These are phyloP conservation scores for Pollenia griseotomentosa DNA, from an alignment of 2,888 invertebrate genomes.

Conservation along the genomic window DNA sequence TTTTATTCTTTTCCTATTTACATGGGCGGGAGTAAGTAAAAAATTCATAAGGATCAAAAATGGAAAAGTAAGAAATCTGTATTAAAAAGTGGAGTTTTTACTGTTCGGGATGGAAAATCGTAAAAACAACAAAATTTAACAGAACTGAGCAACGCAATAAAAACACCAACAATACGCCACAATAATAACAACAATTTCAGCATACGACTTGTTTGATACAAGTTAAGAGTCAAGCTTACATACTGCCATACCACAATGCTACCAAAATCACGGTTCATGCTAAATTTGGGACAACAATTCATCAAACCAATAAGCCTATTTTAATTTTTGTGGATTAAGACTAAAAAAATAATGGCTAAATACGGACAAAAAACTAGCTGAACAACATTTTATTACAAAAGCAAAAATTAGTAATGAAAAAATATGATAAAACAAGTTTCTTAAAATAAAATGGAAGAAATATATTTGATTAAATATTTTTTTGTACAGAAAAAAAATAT, in stretches of 20 bases:
- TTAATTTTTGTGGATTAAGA: no score
- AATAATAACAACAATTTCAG: constrained; percentile 55
- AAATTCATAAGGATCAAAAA: constrained; percentile 53
- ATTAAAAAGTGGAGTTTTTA: constrained; percentile 9
- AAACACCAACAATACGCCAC: constrained; percentile 62
- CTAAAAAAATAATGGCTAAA: no score
- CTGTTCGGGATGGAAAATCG: constrained; percentile 3
- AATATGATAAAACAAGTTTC: no score
- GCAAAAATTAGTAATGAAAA: no score
- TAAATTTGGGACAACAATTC: neutral
- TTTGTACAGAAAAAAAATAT: no score
- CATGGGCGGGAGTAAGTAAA: constrained; percentile 10
- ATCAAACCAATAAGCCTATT: no score
- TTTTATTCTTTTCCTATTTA: constrained; percentile 12
- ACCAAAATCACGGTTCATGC: constrained; percentile 11
- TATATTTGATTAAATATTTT: no score
- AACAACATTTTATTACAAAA: no score
- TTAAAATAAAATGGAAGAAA: no score
- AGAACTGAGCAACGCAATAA: constrained; percentile 59
- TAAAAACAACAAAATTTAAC: constrained; percentile 26
- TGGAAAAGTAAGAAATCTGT: constrained; percentile 38
- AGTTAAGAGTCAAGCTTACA: constrained; percentile 52
- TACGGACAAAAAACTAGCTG: no score
- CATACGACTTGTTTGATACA: constrained; percentile 50
- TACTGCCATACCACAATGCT: constrained; percentile 4